Conservation (phyloP, 92 coral and sea anemone species). For the Siderastrea radians region DNA sequence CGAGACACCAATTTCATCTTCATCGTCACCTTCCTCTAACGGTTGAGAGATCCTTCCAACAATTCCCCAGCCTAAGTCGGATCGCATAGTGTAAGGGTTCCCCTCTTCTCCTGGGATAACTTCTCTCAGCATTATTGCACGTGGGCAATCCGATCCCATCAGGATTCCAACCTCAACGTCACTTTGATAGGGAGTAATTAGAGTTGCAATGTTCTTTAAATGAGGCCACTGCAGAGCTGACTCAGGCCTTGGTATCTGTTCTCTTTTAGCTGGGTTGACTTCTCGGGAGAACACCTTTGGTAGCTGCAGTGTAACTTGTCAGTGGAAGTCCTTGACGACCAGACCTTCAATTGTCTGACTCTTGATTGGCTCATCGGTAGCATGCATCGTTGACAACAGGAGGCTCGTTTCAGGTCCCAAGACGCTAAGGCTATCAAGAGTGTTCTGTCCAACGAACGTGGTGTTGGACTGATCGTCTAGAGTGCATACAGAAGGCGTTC, state of each 20-base stretch:
- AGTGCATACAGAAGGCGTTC: conserved; percentile 66
- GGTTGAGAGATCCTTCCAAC: conserved; percentile 41
- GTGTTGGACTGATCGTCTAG: conserved; percentile 66
- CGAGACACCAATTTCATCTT: neutral
- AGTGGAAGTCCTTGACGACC: conserved; percentile 28
- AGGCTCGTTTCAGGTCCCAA: conserved; percentile 49
- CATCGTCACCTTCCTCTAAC: neutral
- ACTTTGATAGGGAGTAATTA: conserved; percentile 36
- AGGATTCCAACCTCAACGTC: conserved; percentile 61
- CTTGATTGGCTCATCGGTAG: conserved; percentile 31
- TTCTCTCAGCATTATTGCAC: conserved; percentile 64
- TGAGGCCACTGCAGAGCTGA: conserved; percentile 63
- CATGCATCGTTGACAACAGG: conserved; percentile 67
- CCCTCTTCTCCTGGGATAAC: conserved; percentile 63
- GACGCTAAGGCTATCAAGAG: conserved; percentile 25
- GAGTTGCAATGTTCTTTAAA: conserved; percentile 36
- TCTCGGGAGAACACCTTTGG: conserved; percentile 51
- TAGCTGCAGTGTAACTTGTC: conserved; percentile 32
- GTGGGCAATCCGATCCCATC: conserved; percentile 66
- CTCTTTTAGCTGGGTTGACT: conserved; percentile 42
- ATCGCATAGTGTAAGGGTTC: conserved; percentile 61
- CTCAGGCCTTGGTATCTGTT: conserved; percentile 60
- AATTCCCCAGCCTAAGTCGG: conserved; percentile 77
- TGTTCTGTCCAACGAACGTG: conserved; percentile 49
- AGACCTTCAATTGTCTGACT: conserved; percentile 49